phyloP scores from a whole-genome alignment of 1,140 invertebrate species.

The Tenebrio molitor region DNA sequence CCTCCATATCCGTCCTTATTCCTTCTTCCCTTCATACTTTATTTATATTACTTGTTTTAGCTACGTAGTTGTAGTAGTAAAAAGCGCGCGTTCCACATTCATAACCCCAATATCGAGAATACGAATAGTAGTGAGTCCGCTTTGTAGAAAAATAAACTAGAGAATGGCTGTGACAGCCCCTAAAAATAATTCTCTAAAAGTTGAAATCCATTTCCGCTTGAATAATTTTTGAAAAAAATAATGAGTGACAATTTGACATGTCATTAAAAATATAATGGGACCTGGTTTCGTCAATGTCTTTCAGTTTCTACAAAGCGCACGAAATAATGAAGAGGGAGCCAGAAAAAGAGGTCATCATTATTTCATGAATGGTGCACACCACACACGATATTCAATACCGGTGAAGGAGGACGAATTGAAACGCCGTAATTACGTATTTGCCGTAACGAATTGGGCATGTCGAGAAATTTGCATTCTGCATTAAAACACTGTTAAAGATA shows the following conservation, averaged over 20 bases:
- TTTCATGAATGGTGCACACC: constrained; percentile 19
- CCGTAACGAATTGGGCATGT: constrained; percentile 36
- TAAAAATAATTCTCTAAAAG: neutral
- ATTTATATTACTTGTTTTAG: too few species aligned
- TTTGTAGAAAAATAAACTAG: too few species aligned
- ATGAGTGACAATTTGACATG: constrained; percentile 27
- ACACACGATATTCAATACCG: neutral
- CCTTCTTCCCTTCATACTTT: too few species aligned
- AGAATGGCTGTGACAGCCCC: too few species aligned
- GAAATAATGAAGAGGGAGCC: constrained; percentile 11
- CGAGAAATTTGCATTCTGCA: constrained; percentile 33
- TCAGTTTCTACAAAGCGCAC: neutral
- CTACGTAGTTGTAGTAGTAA: too few species aligned
- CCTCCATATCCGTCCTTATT: too few species aligned
- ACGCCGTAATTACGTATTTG: constrained; percentile 31
- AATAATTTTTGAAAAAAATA: constrained; percentile 18
- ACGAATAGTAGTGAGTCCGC: too few species aligned
- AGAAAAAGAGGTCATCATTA: constrained; percentile 34
- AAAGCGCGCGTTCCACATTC: too few species aligned
- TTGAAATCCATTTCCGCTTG: neutral
- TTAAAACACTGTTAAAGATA: constrained; percentile 5
- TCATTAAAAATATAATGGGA: constrained; percentile 30
- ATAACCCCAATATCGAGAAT: too few species aligned
- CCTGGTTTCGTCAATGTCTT: constrained; percentile 24
- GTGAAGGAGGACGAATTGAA: neutral